Base-by-base conservation (phyloP, 2,113 vertebrate species). In the Lethenteron camtschaticum region DNA sequence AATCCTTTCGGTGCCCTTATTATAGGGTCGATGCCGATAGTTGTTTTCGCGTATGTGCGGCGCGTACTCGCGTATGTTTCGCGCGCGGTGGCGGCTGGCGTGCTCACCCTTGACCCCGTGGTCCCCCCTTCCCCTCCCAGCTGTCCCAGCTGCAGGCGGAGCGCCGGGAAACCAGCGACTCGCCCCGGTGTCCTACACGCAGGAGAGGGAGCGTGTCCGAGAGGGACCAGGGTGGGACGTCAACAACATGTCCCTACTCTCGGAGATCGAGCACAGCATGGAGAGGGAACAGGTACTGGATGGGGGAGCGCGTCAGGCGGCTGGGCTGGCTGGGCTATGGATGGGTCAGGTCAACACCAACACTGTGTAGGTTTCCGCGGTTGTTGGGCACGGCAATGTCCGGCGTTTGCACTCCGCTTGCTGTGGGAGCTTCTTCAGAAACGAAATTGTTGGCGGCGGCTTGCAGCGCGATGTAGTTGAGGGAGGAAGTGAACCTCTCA, bases 191-290 rank as follows among this genome's bases (percentile, higher is more conserved):
- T 41, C 77, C 82, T 99, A 74, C 84, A 84, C 24, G 75, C 78
- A 55, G 87, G 81, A 57, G 79, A 96, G 74, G 86, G 77, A 81
- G 79, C 0, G 94, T 96, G 68, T 89, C 95, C 75, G 80, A 81
- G 75, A 91, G 86, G 74, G 82, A 96, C 57, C 89, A 90, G 57
- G 80, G 81, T 72, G 81, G 88, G 82, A 83, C 3, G 80, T 87
- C 12, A 84, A 85, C 78, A 86, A 85, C 11, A 83, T 85, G 0
- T 96, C 87, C 63, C 81, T 96, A 70, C 83, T 96, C 72, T 94
- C 87, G 8, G 94, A 99, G 80, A 96, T 99, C 3, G 94, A 99
- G 69, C 91, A 96, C 79, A 95, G 90, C 79, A 95, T 99, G 87
- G 94, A 96, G 77, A 77, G 91, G 73, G 94, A 96, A 72, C 94